These are phyloP conservation scores for Planococcus citri DNA, from an alignment of 1,140 invertebrate genomes.

Conservation along the genomic window DNA sequence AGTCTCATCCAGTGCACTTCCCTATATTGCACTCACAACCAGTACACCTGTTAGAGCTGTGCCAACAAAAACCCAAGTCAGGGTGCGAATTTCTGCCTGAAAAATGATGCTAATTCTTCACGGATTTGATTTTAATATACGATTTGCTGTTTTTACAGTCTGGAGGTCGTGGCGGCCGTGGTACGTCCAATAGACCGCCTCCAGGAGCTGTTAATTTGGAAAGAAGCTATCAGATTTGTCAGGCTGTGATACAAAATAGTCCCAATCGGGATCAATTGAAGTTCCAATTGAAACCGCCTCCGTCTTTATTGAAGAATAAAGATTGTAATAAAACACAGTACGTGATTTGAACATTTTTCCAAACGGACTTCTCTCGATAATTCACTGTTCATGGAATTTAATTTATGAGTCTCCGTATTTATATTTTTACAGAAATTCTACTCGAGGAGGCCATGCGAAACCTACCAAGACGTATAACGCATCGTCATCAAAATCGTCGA, in stretches of 20 bases:
- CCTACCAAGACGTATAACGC: not conserved
- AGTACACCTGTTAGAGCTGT: conserved; percentile 36
- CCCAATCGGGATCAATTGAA: conserved; percentile 76
- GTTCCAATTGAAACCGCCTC: conserved; percentile 68
- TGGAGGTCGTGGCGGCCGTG: conserved; percentile 35
- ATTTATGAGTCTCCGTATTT: too few relatives aligned
- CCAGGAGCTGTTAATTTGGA: conserved; percentile 82
- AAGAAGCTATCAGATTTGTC: conserved; percentile 89
- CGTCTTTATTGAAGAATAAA: conserved; percentile 46
- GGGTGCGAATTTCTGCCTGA: conserved; percentile 28
- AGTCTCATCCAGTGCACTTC: conserved; percentile 31
- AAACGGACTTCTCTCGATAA: too few relatives aligned
- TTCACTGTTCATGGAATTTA: too few relatives aligned
- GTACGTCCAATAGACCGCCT: conserved; percentile 53
- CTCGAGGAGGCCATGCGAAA: not conserved
- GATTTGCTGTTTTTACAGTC: not conserved
- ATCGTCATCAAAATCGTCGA: conserved; percentile 32
- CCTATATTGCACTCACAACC: conserved; percentile 40
- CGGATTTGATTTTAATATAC: not conserved
- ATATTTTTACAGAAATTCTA: not conserved
- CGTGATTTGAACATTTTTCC: too few relatives aligned
- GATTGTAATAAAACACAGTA: conserved; percentile 10
- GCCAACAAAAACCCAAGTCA: conserved; percentile 34
- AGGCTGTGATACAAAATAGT: conserved; percentile 85
- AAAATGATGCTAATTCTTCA: not conserved